Evolutionary conservation across 2,888 invertebrate genomes (phyloP).

Genomic region (Tiliacea aurago): DNA sequence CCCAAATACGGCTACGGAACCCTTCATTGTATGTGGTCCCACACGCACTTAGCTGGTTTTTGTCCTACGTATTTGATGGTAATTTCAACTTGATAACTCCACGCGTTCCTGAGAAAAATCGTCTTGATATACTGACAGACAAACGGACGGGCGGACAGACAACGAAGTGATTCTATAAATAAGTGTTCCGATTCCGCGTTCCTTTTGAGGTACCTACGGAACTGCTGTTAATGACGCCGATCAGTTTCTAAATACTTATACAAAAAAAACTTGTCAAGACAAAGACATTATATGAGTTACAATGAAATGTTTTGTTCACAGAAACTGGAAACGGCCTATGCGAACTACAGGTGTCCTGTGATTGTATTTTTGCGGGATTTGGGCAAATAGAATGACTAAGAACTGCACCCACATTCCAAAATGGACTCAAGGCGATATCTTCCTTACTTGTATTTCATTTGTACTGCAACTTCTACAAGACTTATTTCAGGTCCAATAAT

Average conservation of each 20-base stretch:
- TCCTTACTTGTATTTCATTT: neutral
- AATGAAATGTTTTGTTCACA: constrained; percentile 50
- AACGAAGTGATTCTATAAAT: no score
- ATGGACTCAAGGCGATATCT: neutral
- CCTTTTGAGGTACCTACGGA: no score
- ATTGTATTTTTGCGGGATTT: constrained; percentile 64
- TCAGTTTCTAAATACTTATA: neutral
- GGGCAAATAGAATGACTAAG: constrained; percentile 36
- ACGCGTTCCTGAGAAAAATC: no score
- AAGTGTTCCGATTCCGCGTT: no score
- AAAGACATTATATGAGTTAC: neutral
- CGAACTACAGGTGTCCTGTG: constrained; percentile 56
- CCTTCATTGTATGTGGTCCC: no score
- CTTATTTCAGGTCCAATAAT: neutral
- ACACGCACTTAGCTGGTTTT: no score
- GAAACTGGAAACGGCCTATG: constrained; percentile 60
- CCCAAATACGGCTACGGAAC: no score
- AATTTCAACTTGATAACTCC: no score
- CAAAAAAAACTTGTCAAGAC: neutral
- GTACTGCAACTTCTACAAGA: no score
- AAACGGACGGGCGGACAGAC: no score
- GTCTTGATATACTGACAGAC: no score
- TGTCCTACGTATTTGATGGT: no score
- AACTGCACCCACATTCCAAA: constrained; percentile 1
- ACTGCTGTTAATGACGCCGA: neutral